These are phyloP conservation scores for Caenorhabditis angaria DNA, from an alignment of 2,888 invertebrate species.

Conservation along the genomic window DNA sequence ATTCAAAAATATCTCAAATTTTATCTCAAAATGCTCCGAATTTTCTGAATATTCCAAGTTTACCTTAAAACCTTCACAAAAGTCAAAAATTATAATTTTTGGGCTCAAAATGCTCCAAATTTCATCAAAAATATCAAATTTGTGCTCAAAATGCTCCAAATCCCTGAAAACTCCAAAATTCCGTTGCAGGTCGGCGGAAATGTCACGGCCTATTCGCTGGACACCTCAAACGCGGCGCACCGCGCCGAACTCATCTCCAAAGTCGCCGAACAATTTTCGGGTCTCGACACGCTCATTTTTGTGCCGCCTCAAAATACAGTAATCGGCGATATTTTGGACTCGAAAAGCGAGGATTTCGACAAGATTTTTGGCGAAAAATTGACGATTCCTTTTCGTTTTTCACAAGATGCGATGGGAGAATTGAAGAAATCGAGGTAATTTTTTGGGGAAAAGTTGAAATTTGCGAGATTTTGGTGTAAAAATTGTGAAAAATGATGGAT, in stretches of 20 bases:
- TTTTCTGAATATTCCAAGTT: no score
- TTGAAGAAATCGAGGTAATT: slow-evolving; percentile 56
- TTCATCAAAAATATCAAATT: no score
- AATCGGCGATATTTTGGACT: slow-evolving; percentile 57
- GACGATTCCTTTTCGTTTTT: slow-evolving; percentile 59
- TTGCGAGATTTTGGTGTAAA: not conserved
- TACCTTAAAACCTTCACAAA: no score
- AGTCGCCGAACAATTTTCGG: slow-evolving; percentile 38
- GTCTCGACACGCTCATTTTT: slow-evolving; percentile 45
- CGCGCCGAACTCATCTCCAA: slow-evolving; percentile 44
- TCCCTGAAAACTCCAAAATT: no score
- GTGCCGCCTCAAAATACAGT: slow-evolving; percentile 54
- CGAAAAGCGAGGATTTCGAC: slow-evolving; percentile 36
- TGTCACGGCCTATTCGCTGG: slow-evolving; percentile 46
- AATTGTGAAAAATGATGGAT: not conserved
- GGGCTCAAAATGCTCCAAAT: not conserved
- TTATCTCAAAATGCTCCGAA: no score
- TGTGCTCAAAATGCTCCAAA: not conserved
- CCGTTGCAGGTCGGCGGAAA: slow-evolving; percentile 46
- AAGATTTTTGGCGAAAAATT: slow-evolving; percentile 50
- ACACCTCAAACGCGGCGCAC: slow-evolving; percentile 32
- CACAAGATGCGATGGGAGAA: slow-evolving; percentile 49
- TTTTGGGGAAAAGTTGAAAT: no score
- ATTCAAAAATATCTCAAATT: not conserved
- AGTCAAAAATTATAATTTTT: no score